Conservation (phyloP, 1,140 invertebrate species). For the Nylanderia fulva region DNA sequence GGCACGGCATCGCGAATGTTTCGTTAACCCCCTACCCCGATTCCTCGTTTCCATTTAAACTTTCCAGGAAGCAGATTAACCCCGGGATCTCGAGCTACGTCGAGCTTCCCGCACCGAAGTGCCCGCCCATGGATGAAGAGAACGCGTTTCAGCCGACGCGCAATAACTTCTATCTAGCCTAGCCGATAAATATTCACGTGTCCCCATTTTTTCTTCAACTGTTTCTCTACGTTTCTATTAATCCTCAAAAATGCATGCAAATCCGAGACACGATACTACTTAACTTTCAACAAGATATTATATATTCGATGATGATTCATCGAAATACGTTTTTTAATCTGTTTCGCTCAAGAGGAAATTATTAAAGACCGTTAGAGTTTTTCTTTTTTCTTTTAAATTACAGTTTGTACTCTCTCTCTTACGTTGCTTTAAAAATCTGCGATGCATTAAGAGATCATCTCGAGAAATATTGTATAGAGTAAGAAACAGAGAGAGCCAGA, state of each 20-base stretch:
- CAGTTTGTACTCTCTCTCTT: too few species aligned
- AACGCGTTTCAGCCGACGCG: slow-evolving; percentile 9
- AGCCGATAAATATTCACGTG: slow-evolving; percentile 28
- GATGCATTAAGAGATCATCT: background rate
- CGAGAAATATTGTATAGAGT: slow-evolving; percentile 16
- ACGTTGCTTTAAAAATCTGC: slow-evolving; percentile 1
- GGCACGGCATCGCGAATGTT: slow-evolving; percentile 58
- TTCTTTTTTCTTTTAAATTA: too few species aligned
- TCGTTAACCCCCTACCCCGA: slow-evolving; percentile 62
- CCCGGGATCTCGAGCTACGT: slow-evolving; percentile 64
- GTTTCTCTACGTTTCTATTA: background rate
- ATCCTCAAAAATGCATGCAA: background rate
- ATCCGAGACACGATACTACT: background rate
- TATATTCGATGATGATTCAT: background rate
- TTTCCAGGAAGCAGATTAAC: slow-evolving; percentile 75
- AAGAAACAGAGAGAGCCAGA: background rate
- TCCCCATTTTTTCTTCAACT: background rate
- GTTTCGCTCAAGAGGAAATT: background rate
- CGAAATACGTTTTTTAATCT: background rate
- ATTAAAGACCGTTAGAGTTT: background rate
- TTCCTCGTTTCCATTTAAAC: slow-evolving; percentile 75
- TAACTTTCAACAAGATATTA: background rate
- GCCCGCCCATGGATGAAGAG: slow-evolving; percentile 32
- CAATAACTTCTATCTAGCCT: slow-evolving; percentile 34
- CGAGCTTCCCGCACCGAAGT: slow-evolving; percentile 39